Base-by-base conservation (phyloP, 2,888 invertebrate species). In the Diarsia mendica region DNA sequence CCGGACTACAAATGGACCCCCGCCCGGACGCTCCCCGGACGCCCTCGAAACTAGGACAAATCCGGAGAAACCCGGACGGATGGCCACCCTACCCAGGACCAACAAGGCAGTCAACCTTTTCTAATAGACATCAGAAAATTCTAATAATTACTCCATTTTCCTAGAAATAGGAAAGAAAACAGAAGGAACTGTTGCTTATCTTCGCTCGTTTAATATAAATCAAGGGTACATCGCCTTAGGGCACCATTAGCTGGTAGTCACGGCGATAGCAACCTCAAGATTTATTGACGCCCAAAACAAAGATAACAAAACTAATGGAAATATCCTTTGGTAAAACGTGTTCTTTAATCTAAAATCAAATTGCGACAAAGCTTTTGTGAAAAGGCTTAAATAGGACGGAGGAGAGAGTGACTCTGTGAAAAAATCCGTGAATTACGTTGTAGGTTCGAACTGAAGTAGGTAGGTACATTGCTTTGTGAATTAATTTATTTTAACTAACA, bases 191-290 rank as follows among this genome's bases (percentile, higher is more conserved):
- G 61, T 60, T 48, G 5, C 60, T 75, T 79, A 83, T 83, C 70
- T 82, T 20, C 11, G 15, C 15, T 68, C 79, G 61, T 18, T 83
- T 15, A 11, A 46, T 83, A 83, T 83, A 82, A 82, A 82, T 73
- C 75, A 82, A 53, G 73, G 39, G 61, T 69, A 44, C 53, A 71
- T 63, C 28, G 61, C 82, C 75, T 66, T 2, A 63, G 67, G 80
- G 75, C 61, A 58, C 80, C 53, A 79, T 83, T 79, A 75, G 70
- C 23, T n/a, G 46, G 49, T 58, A 53, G 44, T 65, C 20, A 48
- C 11, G 44, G 46, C 66, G 69, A 73, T 73, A 70, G 51, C 8
- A 48, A 33, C 61, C 55, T 55, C 69, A 18, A 68, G 64, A 83
- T 79, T 83, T 73, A 83, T 73, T 61, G 67, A 76, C 39, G 55